Evolutionary conservation across 1,140 invertebrate genomes (phyloP).

Genomic region (Rhagoletis zephyria): DNA sequence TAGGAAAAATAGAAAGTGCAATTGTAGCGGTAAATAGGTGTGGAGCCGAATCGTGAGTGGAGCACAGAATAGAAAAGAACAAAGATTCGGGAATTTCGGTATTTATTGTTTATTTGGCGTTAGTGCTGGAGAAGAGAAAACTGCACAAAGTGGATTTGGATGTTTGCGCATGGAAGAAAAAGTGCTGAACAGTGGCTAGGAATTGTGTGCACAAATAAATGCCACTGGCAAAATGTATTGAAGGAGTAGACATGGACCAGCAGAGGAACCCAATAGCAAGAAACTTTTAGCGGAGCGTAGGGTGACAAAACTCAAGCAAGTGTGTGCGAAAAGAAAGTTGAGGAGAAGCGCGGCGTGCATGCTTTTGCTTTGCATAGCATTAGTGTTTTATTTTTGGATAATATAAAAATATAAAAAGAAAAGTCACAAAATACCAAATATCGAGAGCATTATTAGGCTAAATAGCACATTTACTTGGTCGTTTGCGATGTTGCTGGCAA

Average conservation of each 20-base stretch:
- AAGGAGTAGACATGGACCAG: too few relatives aligned
- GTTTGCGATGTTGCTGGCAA: neutral
- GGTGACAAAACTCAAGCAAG: neutral
- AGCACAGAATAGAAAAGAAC: neutral
- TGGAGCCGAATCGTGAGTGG: neutral
- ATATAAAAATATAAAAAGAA: constrained; percentile 22
- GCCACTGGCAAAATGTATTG: too few relatives aligned
- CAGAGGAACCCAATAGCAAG: too few relatives aligned
- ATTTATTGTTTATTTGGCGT: neutral
- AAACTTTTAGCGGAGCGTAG: too few relatives aligned
- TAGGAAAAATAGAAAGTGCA: neutral
- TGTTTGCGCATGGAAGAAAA: neutral
- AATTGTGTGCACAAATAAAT: neutral
- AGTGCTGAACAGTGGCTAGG: neutral
- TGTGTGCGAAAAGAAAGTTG: neutral
- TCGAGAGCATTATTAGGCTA: neutral
- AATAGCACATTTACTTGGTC: neutral
- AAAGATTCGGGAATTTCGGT: neutral
- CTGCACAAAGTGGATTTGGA: constrained; percentile 6
- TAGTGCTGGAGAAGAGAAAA: neutral
- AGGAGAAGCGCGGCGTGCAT: neutral
- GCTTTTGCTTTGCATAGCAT: neutral
- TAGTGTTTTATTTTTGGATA: constrained; percentile 47
- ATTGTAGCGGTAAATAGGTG: constrained; percentile 6
- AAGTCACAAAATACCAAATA: constrained; percentile 5